Conservation (phyloP, 2,888 invertebrate species). For the Acleris holmiana region DNA sequence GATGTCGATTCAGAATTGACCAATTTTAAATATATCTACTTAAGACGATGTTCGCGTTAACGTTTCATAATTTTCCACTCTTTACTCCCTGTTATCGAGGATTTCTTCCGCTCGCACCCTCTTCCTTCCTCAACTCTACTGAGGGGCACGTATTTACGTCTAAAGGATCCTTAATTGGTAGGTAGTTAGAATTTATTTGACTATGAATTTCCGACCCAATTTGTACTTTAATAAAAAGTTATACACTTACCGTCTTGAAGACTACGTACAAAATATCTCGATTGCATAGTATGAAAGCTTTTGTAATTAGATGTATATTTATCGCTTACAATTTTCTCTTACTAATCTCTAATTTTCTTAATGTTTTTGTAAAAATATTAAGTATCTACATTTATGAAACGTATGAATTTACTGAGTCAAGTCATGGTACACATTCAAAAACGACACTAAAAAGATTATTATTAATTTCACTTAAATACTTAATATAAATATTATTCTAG, state of each 20-base stretch:
- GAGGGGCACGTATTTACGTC: slow-evolving; percentile 72
- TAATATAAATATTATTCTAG: too few species aligned
- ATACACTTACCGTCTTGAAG: background rate
- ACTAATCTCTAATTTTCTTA: too few species aligned
- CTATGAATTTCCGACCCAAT: slow-evolving; percentile 57
- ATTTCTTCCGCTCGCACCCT: slow-evolving; percentile 77
- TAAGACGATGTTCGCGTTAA: slow-evolving; percentile 60
- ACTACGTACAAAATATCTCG: background rate
- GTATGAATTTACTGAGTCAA: too few species aligned
- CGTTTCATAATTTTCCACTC: slow-evolving; percentile 77
- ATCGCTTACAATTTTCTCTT: background rate
- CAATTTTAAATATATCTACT: slow-evolving; percentile 63
- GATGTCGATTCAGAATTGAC: slow-evolving; percentile 51
- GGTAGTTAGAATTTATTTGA: slow-evolving; percentile 67
- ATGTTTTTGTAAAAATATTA: too few species aligned
- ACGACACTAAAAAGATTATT: too few species aligned
- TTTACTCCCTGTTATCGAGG: slow-evolving; percentile 73
- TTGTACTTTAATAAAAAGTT: slow-evolving; percentile 32
- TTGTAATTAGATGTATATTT: background rate
- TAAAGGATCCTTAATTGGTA: slow-evolving; percentile 78
- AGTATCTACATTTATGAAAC: too few species aligned
- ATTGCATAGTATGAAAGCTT: background rate
- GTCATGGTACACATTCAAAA: too few species aligned
- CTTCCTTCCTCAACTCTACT: slow-evolving; percentile 74
- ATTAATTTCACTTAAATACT: too few species aligned